phyloP scores from a whole-genome alignment of 2,797 vertebrate genomes.

The Microtus californicus region DNA sequence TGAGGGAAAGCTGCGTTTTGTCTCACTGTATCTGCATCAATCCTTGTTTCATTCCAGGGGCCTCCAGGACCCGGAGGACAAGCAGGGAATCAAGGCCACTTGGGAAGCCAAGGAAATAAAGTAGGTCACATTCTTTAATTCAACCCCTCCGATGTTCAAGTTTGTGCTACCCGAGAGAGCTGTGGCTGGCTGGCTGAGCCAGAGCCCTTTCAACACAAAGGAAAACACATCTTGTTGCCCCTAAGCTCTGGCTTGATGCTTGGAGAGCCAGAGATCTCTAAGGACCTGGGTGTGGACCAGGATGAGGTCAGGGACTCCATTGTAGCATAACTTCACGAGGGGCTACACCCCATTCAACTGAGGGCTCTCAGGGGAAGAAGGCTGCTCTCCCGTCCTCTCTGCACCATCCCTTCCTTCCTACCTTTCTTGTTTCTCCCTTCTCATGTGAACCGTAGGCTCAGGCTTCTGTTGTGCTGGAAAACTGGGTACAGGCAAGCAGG shows the following conservation, averaged over 20 bases:
- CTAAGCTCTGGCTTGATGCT: constrained; percentile 50
- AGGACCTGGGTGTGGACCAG: constrained; percentile 39
- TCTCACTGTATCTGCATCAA: constrained; percentile 31
- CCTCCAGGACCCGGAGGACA: constrained; percentile 76
- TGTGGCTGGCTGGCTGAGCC: constrained; percentile 1
- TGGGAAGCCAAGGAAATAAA: constrained; percentile 81
- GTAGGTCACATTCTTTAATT: constrained; percentile 72
- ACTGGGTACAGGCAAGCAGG: not conserved
- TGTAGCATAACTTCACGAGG: not conserved
- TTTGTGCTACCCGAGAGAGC: constrained; percentile 37
- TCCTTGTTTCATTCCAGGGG: constrained; percentile 79
- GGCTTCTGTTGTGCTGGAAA: not conserved
- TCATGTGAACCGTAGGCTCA: not conserved
- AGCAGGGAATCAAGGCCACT: constrained; percentile 73
- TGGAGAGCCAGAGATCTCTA: constrained; percentile 63
- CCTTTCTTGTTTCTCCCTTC: not conserved
- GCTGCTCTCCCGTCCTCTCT: not conserved
- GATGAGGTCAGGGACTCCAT: constrained; percentile 74
- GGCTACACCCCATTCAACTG: constrained; percentile 2
- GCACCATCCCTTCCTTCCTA: no score
- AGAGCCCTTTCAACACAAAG: constrained; percentile 66
- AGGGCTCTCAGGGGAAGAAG: not conserved
- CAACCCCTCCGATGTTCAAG: not conserved
- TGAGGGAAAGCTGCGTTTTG: not conserved
- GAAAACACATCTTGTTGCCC: not conserved